These are phyloP conservation scores for Dendrolimus pini DNA, from an alignment of 2,888 invertebrate genomes.

Conservation along the genomic window DNA sequence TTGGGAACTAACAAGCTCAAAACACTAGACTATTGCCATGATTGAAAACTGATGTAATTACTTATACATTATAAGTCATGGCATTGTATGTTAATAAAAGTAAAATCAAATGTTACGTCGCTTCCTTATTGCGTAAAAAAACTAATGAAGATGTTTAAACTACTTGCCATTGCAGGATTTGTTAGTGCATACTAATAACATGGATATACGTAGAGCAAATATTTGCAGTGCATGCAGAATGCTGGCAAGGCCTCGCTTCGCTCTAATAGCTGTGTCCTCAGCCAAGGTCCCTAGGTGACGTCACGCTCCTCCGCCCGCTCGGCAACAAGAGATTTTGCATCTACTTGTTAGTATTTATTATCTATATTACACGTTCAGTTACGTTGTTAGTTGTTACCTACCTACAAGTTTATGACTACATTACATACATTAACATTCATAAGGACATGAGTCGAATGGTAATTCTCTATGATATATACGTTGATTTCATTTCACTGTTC, in stretches of 20 bases:
- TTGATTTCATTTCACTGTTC: too few relatives aligned
- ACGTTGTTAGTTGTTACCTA: not conserved
- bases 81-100: not conserved
- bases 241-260: conserved; percentile 58
- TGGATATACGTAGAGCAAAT: conserved; percentile 5
- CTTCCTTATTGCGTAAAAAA: not conserved
- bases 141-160: not conserved
- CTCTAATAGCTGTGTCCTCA: conserved; percentile 66
- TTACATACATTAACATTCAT: too few relatives aligned
- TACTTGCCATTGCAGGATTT: not conserved
- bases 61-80: not conserved
- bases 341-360: conserved; percentile 15
- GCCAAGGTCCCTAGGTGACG: conserved; percentile 63
- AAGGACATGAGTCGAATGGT: too few relatives aligned
- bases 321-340: conserved; percentile 56
- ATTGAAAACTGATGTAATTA: conserved; percentile 4
- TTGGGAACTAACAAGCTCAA: conserved; percentile 23
- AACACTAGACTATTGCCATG: conserved; percentile 18
- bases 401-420: too few relatives aligned
- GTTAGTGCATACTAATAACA: not conserved
- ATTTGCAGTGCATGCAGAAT: conserved; percentile 51
- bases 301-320: conserved; percentile 54
- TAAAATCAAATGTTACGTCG: not conserved
- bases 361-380: not conserved
- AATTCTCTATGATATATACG: too few relatives aligned